A percentile compares a stretch with the other conserved stretches of the same genome.
Conservation (phyloP, 2,113 vertebrate genomes). For the Alexandromys fortis region DNA sequence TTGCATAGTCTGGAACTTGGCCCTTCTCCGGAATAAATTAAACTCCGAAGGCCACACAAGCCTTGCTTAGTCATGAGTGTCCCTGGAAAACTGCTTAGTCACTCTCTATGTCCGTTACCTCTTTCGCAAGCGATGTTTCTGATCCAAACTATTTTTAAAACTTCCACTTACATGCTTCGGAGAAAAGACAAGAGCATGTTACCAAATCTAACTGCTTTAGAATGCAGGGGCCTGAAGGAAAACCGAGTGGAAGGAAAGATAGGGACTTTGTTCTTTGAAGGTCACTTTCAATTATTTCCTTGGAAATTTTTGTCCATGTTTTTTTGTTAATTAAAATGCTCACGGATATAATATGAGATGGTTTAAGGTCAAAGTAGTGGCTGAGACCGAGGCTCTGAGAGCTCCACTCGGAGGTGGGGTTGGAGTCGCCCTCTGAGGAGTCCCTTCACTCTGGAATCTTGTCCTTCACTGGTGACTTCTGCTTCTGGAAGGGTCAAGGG, state of each 20-base stretch:
- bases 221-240: background rate
- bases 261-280: constrained; percentile 36
- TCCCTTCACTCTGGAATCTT: background rate
- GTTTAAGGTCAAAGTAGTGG: background rate
- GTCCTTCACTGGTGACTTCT: background rate
- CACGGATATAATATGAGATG: background rate
- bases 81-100: background rate
- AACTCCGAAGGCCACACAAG: constrained; percentile 63
- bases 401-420: rapidly evolving
- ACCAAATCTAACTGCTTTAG: background rate
- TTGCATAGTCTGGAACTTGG: constrained; percentile 79
- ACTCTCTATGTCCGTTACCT: constrained; percentile 49
- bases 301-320: background rate
- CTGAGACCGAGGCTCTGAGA: background rate
- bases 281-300: constrained; percentile 35
- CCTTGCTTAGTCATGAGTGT: constrained; percentile 57
- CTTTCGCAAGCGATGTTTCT: background rate
- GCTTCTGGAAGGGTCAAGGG: background rate
- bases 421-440: background rate
- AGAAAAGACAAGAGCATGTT: constrained; percentile 15
- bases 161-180: background rate
- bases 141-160: constrained; percentile 57
- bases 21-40: constrained; percentile 79
- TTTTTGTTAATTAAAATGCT: background rate
- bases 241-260: background rate